Base-by-base conservation (phyloP, 2,797 vertebrate genomes). In the Ctenosaura bakeri region DNA sequence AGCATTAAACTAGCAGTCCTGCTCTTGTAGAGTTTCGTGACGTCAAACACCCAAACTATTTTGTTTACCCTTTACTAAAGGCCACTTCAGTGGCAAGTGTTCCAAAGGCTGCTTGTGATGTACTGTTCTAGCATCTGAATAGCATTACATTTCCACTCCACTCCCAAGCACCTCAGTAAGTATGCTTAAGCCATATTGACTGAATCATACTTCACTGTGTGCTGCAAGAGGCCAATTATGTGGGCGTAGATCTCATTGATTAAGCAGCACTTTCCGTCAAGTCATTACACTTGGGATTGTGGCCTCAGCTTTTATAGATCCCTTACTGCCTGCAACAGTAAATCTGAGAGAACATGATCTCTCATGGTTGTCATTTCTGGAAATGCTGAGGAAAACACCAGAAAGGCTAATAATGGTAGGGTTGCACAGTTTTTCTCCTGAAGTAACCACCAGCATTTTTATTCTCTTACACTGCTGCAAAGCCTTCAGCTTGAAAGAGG, bases 41-140 rank as follows among this genome's bases (percentile, higher is more conserved):
- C 91, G 90, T 94, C 95, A 94, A 80, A 91, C 14, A 84, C 50
- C 59, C 50, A 91, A 88, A 85, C 46, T 94, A 86, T 89, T 92
- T 94, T 90, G 88, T 79, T 90, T 92, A 69, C 38, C 59, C 38
- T 32, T 71, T 52, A 79, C 76, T 18, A 89, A 94, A 85, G 76
- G 69, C 81, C 92, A 89, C 94, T 96, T 86, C 90, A 95, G 82
- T 20, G 76, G 59, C 92, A 92, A 95, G 92, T 91, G 87, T 94
- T 89, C 89, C 93, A 92, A 90, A 90, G 59, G 89, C 74, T 89
- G 93, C 71, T 54, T 87, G 77, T 73, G 91, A 77, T 90, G 88
- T 94, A 82, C 92, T 92, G 91, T 94, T 90, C 92, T 92, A 91
- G 88, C 91, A 91, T 52, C 4, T 5, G 42, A 83, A 62, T 22